Conservation (phyloP, 2,888 invertebrate species). For the Caenorhabditis panamensis region DNA sequence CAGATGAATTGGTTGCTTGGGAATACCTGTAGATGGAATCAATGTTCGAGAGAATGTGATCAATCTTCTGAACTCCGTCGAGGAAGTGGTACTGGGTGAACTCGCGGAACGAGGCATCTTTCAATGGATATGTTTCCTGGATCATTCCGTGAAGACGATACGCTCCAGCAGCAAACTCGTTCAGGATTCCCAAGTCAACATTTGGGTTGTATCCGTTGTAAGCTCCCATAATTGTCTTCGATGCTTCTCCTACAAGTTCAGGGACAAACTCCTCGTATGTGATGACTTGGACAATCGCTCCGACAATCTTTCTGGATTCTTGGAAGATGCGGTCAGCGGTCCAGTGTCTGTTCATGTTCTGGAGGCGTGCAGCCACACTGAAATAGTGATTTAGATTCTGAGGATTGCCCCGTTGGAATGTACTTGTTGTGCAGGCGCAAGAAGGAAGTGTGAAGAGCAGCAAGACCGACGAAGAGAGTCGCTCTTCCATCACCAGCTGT, state of each 20-base stretch:
- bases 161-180: conserved; percentile 97
- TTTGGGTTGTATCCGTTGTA: conserved; percentile 89
- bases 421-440: conserved; percentile 95
- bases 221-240: conserved; percentile 86
- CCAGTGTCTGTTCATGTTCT: conserved; percentile 80
- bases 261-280: conserved; percentile 89
- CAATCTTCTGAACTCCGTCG: conserved; percentile 64
- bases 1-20: not conserved
- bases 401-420: not conserved
- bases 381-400: conserved; percentile 22
- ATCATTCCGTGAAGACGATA: conserved; percentile 94
- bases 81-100: conserved; percentile 72
- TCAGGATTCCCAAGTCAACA: conserved; percentile 90
- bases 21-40: conserved; percentile 63
- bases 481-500: conserved; percentile 77
- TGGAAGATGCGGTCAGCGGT: conserved; percentile 78
- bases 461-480: conserved; percentile 82
- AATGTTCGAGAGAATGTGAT: conserved; percentile 52
- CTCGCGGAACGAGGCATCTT: conserved; percentile 69
- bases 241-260: conserved; percentile 87
- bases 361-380: conserved; percentile 76
- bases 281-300: conserved; percentile 78
- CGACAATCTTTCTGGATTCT: conserved; percentile 82
- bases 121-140: conserved; percentile 84
- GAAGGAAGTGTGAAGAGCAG: conserved; percentile 85